Evolutionary conservation across 2,888 invertebrate species (phyloP).

Genomic region (Lycocerus yunnanus): DNA sequence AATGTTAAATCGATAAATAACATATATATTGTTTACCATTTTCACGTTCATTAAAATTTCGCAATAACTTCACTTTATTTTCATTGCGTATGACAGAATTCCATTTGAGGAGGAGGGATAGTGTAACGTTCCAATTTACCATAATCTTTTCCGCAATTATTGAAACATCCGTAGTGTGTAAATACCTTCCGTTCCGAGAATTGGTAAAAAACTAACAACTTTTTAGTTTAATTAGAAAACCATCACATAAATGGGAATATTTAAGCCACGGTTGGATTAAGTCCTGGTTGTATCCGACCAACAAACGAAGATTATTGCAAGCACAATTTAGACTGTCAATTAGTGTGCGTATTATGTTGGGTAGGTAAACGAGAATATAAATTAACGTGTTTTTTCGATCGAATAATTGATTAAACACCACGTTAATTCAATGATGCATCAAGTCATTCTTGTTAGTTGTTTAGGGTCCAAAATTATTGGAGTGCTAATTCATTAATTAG

Average conservation of each 20-base stretch:
- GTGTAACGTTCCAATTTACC: too few species aligned
- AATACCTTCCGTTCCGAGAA: background rate
- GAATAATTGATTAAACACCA: constrained; percentile 1
- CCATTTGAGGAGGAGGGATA: too few species aligned
- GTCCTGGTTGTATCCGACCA: background rate
- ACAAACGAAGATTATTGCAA: background rate
- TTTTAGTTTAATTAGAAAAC: background rate
- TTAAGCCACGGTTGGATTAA: background rate
- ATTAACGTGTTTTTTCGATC: background rate
- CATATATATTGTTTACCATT: background rate
- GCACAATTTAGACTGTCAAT: background rate
- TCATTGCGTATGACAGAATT: background rate
- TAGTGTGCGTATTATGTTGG: background rate
- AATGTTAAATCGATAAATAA: background rate
- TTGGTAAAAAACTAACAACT: background rate
- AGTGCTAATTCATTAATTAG: background rate
- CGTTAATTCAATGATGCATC: background rate
- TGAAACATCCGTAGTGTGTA: background rate
- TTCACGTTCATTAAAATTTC: background rate
- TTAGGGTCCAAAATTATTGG: background rate
- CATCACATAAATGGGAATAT: background rate
- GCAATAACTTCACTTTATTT: background rate
- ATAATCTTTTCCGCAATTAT: background rate
- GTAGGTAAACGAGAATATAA: background rate
- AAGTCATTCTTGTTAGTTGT: background rate